A percentile compares a stretch with the other conserved stretches of the same genome.
Conservation (phyloP, 1,140 invertebrate genomes). For the Battus philenor region DNA sequence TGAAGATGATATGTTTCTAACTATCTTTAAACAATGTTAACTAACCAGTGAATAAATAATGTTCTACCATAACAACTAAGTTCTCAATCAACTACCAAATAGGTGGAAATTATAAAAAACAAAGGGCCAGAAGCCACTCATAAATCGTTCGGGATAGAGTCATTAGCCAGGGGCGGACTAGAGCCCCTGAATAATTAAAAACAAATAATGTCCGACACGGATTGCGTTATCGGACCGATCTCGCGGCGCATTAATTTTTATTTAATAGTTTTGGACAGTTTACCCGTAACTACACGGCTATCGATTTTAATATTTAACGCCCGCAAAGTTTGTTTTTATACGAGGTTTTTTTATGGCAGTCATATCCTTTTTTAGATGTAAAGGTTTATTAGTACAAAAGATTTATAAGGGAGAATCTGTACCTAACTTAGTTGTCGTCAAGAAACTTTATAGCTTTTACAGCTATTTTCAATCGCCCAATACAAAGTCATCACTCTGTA, state of each 20-base stretch:
- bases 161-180: slow-evolving; percentile 70
- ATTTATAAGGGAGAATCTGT: too few species aligned
- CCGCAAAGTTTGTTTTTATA: background rate
- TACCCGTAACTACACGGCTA: slow-evolving; percentile 7
- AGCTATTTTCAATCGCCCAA: too few species aligned
- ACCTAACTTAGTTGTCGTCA: too few species aligned
- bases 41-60: too few species aligned
- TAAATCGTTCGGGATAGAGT: slow-evolving; percentile 68
- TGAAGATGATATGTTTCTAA: too few species aligned
- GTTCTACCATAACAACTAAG: slow-evolving; percentile 18
- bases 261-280: slow-evolving; percentile 16
- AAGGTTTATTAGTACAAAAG: background rate
- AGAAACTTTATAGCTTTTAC: too few species aligned
- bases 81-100: slow-evolving; percentile 36
- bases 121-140: slow-evolving; percentile 44
- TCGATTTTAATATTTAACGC: slow-evolving; percentile 1
- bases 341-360: background rate
- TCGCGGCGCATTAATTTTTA: slow-evolving; percentile 35
- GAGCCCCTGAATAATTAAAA: slow-evolving; percentile 67
- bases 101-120: slow-evolving; percentile 48
- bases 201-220: slow-evolving; percentile 70
- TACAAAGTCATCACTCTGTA: too few species aligned
- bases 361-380: background rate
- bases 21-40: too few species aligned
- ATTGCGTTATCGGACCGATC: slow-evolving; percentile 60